These are phyloP conservation scores for Drosophila histrio DNA, from an alignment of 2,888 invertebrate species.

Conservation along the genomic window DNA sequence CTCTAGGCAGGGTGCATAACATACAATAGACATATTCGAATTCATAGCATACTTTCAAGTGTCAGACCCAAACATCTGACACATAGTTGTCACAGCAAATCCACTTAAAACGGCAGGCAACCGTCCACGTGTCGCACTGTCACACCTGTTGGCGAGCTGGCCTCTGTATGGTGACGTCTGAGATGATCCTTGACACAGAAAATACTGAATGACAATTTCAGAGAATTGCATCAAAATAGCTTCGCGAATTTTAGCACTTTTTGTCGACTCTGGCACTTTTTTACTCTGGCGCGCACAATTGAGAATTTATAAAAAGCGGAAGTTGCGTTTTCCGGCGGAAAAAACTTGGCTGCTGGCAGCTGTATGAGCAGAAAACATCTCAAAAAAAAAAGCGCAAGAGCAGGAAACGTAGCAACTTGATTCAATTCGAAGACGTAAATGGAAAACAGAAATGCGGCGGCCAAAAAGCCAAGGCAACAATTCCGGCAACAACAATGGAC, in stretches of 20 bases:
- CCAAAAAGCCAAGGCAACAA: slow-evolving; percentile 55
- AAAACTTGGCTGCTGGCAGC: slow-evolving; percentile 67
- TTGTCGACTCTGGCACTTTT: not conserved
- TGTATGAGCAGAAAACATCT: slow-evolving; percentile 15
- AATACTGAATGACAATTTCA: slow-evolving; percentile 18
- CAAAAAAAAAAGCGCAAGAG: slow-evolving; percentile 5
- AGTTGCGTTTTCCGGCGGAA: slow-evolving; percentile 73
- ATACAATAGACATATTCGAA: slow-evolving; percentile 14
- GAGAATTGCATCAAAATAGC: slow-evolving; percentile 56
- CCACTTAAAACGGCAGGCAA: slow-evolving; percentile 69
- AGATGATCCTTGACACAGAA: slow-evolving; percentile 41
- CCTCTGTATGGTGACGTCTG: slow-evolving; percentile 4
- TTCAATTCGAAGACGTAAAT: slow-evolving; percentile 70
- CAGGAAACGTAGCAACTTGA: slow-evolving; percentile 73
- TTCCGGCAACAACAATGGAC: slow-evolving; percentile 31
- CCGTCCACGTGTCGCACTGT: slow-evolving; percentile 59
- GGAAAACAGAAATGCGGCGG: slow-evolving; percentile 65
- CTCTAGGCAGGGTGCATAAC: not conserved
- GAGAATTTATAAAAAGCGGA: slow-evolving; percentile 72
- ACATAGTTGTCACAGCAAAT: slow-evolving; percentile 67
- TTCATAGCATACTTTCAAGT: slow-evolving; percentile 29
- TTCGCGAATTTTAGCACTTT: slow-evolving; percentile 42
- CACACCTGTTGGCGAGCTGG: slow-evolving; percentile 59
- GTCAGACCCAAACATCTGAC: slow-evolving; percentile 32
- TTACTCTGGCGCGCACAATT: slow-evolving; percentile 59